Evolutionary conservation across 2,888 invertebrate genomes (phyloP), one percentile per base, ranked within the genome.

Genomic region (Drosophila glabriapex): DNA sequence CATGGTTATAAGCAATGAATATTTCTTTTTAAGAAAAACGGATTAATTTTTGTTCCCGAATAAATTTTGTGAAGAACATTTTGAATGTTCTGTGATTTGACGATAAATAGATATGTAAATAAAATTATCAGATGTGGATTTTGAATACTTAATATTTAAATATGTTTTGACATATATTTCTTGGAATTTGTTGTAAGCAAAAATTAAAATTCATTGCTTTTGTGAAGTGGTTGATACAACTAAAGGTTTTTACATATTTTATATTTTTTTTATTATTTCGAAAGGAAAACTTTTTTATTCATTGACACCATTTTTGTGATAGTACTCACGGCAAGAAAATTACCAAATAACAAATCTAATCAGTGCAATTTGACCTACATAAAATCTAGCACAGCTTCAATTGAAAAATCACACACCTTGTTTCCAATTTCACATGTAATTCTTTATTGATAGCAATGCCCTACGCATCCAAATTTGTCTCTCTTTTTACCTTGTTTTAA

Each of bases 391-490:
- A 43, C 65, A 66, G 37, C 49, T 59, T 49, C n/a, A 53, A 22
- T n/a, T 58, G 55, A 49, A 31, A 28, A 29, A 37, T n/a, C 37
- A 56, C 7, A 16, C 22, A 54, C 6, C 85, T 80, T 73, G 71
- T 68, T 29, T 56, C 65, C 62, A 78, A 39, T 65, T 68, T 71
- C 43, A 39, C 46, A 31, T 68, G 76, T 64, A 62, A 62, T 70
- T 80, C 75, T 73, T 76, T 66, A 80, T 61, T 62, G 74, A 73
- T 76, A 59, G 37, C 62, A 52, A 80, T 58, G 64, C 78, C 59
- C 61, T 25, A 54, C 56, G 76, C 78, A 80, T 83, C 68, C n/a
- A 41, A 71, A 88, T 72, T 28, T 39, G 41, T 22, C 22, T 55
- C 9, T 52, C 33, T 43, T 54, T 25, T 65, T 50, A 31, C n/a